Evolutionary conservation across 2,888 invertebrate genomes (phyloP).

Genomic region (Eristalis tenax): DNA sequence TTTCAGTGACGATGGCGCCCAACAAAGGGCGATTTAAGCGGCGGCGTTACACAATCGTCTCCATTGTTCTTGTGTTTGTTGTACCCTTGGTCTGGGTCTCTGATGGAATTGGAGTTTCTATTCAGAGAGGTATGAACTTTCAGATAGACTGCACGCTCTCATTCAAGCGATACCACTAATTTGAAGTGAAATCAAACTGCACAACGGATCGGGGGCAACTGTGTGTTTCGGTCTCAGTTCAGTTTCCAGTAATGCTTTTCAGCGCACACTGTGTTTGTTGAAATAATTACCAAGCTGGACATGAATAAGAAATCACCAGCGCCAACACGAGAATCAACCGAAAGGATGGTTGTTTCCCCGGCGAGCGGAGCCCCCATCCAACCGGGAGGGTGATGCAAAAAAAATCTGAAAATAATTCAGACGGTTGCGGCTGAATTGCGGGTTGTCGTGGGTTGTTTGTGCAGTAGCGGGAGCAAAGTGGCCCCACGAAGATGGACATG

Average conservation of each 20-base stretch:
- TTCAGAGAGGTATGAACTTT: constrained; percentile 45
- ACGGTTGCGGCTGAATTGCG: not conserved
- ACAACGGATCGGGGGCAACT: not conserved
- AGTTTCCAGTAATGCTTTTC: no score
- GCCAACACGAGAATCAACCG: constrained; percentile 1
- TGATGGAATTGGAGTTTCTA: constrained; percentile 32
- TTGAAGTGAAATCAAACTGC: not conserved
- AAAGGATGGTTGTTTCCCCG: not conserved
- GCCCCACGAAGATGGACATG: constrained; percentile 1
- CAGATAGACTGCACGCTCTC: constrained; percentile 1
- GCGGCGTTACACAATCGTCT: constrained; percentile 52
- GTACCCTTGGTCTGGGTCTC: not conserved
- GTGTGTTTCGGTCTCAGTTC: not conserved
- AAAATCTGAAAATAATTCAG: not conserved
- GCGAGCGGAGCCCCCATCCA: not conserved
- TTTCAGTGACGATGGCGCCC: constrained; percentile 49
- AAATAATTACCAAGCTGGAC: constrained; percentile 46
- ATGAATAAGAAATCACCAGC: constrained; percentile 47
- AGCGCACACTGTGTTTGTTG: constrained; percentile 18
- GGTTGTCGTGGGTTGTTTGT: not conserved
- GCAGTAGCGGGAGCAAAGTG: not conserved
- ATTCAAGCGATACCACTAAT: not conserved
- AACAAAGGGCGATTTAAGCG: constrained; percentile 59
- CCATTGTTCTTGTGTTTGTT: constrained; percentile 22
- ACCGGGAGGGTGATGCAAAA: not conserved